Percentiles rank a stretch among this genome's conserved stretches.
These are phyloP conservation scores for Liodrosophila aerea DNA, from an alignment of 2,888 invertebrate species.

Conservation along the genomic window DNA sequence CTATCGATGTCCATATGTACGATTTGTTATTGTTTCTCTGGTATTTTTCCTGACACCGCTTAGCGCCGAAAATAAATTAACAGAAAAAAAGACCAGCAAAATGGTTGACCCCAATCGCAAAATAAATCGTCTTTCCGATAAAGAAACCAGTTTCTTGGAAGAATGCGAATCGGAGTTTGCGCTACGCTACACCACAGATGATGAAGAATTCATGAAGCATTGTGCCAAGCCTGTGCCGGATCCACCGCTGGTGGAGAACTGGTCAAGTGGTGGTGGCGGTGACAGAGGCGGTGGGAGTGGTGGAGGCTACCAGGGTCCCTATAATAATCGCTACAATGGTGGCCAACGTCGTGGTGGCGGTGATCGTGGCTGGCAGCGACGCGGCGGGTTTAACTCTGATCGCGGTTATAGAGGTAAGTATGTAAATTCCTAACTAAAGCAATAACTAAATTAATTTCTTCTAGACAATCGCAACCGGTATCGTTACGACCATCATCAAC, in stretches of 20 bases:
- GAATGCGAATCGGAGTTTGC: slow-evolving; percentile 86
- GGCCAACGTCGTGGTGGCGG: slow-evolving; percentile 51
- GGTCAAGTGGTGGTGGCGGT: slow-evolving; percentile 76
- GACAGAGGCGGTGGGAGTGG: slow-evolving; percentile 30
- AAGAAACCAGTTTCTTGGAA: slow-evolving; percentile 85
- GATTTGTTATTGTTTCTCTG: too few relatives aligned
- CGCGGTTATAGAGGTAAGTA: slow-evolving; percentile 42
- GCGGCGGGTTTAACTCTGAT: slow-evolving; percentile 39
- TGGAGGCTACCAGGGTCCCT: slow-evolving; percentile 41
- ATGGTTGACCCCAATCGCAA: slow-evolving; percentile 83
- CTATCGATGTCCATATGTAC: too few relatives aligned
- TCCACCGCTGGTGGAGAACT: slow-evolving; percentile 86
- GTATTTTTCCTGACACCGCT: neutral
- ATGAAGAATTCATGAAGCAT: slow-evolving; percentile 85
- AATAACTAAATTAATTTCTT: neutral
- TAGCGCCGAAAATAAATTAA: slow-evolving; percentile 12
- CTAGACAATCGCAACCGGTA: slow-evolving; percentile 53
- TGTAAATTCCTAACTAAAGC: neutral
- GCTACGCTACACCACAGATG: slow-evolving; percentile 85
- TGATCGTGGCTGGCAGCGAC: slow-evolving; percentile 40
- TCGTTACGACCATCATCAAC: slow-evolving; percentile 28
- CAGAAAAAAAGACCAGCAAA: slow-evolving; percentile 17
- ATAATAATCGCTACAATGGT: slow-evolving; percentile 52
- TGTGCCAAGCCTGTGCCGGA: slow-evolving; percentile 81
- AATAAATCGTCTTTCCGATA: slow-evolving; percentile 83